These are phyloP conservation scores for Eupelmus urozonus DNA, from an alignment of 2,888 invertebrate species.

Conservation along the genomic window DNA sequence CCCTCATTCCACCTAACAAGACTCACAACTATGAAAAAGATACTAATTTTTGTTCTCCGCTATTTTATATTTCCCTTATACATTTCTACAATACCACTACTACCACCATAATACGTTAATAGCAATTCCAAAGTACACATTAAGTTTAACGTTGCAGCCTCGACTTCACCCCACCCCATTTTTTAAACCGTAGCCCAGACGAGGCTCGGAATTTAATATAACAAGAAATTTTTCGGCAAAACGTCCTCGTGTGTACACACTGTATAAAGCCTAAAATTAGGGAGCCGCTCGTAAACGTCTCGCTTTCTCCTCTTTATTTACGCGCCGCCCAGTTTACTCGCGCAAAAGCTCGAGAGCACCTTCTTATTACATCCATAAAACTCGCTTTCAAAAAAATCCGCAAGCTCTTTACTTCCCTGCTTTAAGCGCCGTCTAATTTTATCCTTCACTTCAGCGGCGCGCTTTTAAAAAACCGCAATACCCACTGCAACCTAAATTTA, in stretches of 20 bases:
- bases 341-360: no score
- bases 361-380: no score
- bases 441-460: no score
- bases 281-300: neutral
- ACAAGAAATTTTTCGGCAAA: slow-evolving; percentile 10
- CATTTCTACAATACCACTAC: no score
- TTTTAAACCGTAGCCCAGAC: neutral
- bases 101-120: no score
- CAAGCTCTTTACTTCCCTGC: no score
- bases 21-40: neutral
- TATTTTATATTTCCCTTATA: neutral
- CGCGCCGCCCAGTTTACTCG: neutral
- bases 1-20: slow-evolving; percentile 7
- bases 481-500: neutral
- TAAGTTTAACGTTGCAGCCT: no score
- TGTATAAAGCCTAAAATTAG: neutral
- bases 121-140: no score
- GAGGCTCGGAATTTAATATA: slow-evolving; percentile 17
- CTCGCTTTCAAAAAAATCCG: no score
- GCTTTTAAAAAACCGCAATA: no score
- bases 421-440: no score
- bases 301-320: neutral
- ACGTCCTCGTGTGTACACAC: neutral
- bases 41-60: no score
- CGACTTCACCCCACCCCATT: neutral